Conservation (phyloP, 2,888 invertebrate genomes). For the Phyllotreta cruciferae region DNA sequence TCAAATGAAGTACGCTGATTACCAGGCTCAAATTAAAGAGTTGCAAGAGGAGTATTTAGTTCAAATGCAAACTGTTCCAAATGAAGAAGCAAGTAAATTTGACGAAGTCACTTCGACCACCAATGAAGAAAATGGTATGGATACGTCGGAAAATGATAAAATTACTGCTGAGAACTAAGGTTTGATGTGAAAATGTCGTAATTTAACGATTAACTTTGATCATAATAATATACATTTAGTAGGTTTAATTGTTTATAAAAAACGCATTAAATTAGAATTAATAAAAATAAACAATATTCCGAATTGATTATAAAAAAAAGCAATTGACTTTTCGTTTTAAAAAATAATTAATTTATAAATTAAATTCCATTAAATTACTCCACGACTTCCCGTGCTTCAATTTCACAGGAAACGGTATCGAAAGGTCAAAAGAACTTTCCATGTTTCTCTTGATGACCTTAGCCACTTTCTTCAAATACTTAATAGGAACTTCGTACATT, state of each 20-base stretch:
- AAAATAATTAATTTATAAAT: constrained; percentile 5
- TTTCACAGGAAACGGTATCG: constrained; percentile 88
- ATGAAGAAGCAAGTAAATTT: constrained; percentile 18
- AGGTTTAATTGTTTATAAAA: no score
- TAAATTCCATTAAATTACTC: constrained; percentile 69
- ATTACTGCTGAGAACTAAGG: no score
- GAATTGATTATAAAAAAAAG: no score
- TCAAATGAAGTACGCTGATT: constrained; percentile 81
- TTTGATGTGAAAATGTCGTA: no score
- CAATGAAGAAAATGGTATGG: constrained; percentile 21
- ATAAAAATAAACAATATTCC: no score
- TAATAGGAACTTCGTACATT: constrained; percentile 82
- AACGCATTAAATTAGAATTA: no score
- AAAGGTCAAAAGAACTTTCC: constrained; percentile 77
- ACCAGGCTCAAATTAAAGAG: constrained; percentile 69
- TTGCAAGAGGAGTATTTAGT: constrained; percentile 50
- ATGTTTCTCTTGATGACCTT: constrained; percentile 76
- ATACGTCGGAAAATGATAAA: background rate
- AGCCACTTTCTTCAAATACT: constrained; percentile 66
- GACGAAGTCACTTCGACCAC: constrained; percentile 35
- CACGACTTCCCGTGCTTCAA: constrained; percentile 82
- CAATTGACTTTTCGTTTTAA: background rate
- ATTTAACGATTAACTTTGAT: no score
- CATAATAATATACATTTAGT: no score
- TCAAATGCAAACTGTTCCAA: constrained; percentile 37